A percentile compares a stretch with the other conserved stretches of the same genome.
These are phyloP conservation scores for Drosophila lacicola DNA, from an alignment of 2,888 invertebrate species.

Conservation along the genomic window DNA sequence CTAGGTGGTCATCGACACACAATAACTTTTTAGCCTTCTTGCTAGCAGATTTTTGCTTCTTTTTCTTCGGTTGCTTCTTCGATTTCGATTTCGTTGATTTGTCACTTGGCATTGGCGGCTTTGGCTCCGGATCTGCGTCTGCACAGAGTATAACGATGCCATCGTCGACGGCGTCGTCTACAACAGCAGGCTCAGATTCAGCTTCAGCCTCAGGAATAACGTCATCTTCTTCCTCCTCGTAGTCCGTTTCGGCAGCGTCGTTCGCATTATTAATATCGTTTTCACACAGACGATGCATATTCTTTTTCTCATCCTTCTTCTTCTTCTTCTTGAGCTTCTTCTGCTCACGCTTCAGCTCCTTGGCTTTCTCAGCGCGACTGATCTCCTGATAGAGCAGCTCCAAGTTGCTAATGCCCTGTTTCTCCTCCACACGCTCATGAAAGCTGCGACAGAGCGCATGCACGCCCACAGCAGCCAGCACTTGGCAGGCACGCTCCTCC, in stretches of 20 bases:
- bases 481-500: slow-evolving; percentile 97
- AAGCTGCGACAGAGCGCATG: slow-evolving; percentile 95
- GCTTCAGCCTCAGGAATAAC: slow-evolving; percentile 33
- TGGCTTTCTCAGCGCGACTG: slow-evolving; percentile 93
- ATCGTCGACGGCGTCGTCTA: slow-evolving; percentile 61
- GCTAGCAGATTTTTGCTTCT: slow-evolving; percentile 70
- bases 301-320: slow-evolving; percentile 88
- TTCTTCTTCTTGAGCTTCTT: slow-evolving; percentile 93
- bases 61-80: slow-evolving; percentile 76
- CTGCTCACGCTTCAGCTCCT: slow-evolving; percentile 94
- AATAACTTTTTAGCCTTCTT: slow-evolving; percentile 50
- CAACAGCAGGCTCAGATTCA: slow-evolving; percentile 15
- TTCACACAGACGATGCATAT: slow-evolving; percentile 78
- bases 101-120: slow-evolving; percentile 35
- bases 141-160: slow-evolving; percentile 63
- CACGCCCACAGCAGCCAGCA: slow-evolving; percentile 94
- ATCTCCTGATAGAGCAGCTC: slow-evolving; percentile 95
- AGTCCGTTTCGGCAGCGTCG: slow-evolving; percentile 70
- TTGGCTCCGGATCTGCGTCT: slow-evolving; percentile 32
- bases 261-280: slow-evolving; percentile 46
- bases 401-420: slow-evolving; percentile 94
- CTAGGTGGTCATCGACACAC: slow-evolving; percentile 46
- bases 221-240: slow-evolving; percentile 78
- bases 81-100: slow-evolving; percentile 73
- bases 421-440: slow-evolving; percentile 95